Conservation (phyloP, 1,140 invertebrate species). For the Acromyrmex echinatior region DNA sequence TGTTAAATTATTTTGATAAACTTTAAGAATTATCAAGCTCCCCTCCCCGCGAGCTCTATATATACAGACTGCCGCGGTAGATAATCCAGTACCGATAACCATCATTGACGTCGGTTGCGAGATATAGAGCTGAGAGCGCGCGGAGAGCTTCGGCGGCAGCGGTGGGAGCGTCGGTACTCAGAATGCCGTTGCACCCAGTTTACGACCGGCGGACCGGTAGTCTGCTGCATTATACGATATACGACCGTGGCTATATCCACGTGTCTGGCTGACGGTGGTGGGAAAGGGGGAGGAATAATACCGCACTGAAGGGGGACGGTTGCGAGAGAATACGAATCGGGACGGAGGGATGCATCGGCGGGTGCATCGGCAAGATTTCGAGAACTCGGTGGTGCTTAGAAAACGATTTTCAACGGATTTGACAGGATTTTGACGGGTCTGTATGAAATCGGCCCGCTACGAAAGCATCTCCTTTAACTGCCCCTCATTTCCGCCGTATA, state of each 20-base stretch:
- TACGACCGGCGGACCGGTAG: slow-evolving; percentile 81
- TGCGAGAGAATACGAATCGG: neutral
- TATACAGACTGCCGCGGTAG: neutral
- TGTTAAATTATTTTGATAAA: slow-evolving; percentile 23
- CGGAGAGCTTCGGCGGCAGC: slow-evolving; percentile 11
- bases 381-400: slow-evolving; percentile 22
- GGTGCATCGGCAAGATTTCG: slow-evolving; percentile 56
- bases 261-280: slow-evolving; percentile 73
- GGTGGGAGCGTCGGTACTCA: slow-evolving; percentile 59
- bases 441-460: neutral
- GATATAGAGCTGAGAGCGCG: neutral
- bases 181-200: slow-evolving; percentile 77
- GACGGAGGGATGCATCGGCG: neutral
- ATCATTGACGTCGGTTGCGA: slow-evolving; percentile 47
- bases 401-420: slow-evolving; percentile 4
- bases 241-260: slow-evolving; percentile 79
- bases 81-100: slow-evolving; percentile 49
- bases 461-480: neutral
- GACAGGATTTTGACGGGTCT: neutral
- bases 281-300: neutral
- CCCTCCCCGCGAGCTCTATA: neutral
- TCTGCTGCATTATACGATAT: slow-evolving; percentile 84
- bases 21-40: slow-evolving; percentile 16
- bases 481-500: neutral
- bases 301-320: neutral